These are phyloP conservation scores for Ditylenchus dipsaci DNA, from an alignment of 1,140 invertebrate species.

Conservation along the genomic window DNA sequence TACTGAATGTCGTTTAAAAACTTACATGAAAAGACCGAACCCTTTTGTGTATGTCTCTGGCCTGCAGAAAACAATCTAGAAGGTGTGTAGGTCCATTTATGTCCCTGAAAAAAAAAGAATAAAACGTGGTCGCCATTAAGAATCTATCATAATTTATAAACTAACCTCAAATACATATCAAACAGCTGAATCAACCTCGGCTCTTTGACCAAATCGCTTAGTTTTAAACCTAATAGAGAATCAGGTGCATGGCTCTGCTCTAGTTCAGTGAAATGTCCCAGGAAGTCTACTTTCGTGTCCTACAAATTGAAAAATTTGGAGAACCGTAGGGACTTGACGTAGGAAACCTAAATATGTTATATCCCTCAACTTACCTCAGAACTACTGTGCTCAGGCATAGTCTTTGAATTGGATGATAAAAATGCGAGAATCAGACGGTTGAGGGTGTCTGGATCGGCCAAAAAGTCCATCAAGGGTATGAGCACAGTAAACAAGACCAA, in stretches of 20 bases:
- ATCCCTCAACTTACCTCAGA: not conserved
- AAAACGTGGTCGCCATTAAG: too few species aligned
- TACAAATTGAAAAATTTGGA: not conserved
- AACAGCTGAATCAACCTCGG: conserved; percentile 33
- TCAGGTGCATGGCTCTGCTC: conserved; percentile 34
- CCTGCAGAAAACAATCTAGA: conserved; percentile 42
- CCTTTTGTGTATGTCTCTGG: conserved; percentile 30
- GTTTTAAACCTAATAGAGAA: conserved; percentile 36
- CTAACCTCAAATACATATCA: conserved; percentile 33
- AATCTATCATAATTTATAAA: too few species aligned
- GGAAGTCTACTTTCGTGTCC: conserved; percentile 20
- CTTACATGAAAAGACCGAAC: conserved; percentile 20
- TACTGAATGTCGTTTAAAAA: not conserved
- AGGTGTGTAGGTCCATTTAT: conserved; percentile 36
- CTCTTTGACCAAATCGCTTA: conserved; percentile 37
- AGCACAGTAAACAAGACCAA: conserved; percentile 34
- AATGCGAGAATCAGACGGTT: conserved; percentile 28
- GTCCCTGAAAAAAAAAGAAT: conserved; percentile 20
- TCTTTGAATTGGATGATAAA: too few species aligned
- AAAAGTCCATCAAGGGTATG: conserved; percentile 31
- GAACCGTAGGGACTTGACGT: not conserved
- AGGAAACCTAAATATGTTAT: not conserved
- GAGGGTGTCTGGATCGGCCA: conserved; percentile 40
- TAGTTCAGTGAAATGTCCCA: conserved; percentile 26
- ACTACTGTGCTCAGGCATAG: too few species aligned